phyloP scores from a whole-genome alignment of 1,140 invertebrate species.

The Habropoda laboriosa region DNA sequence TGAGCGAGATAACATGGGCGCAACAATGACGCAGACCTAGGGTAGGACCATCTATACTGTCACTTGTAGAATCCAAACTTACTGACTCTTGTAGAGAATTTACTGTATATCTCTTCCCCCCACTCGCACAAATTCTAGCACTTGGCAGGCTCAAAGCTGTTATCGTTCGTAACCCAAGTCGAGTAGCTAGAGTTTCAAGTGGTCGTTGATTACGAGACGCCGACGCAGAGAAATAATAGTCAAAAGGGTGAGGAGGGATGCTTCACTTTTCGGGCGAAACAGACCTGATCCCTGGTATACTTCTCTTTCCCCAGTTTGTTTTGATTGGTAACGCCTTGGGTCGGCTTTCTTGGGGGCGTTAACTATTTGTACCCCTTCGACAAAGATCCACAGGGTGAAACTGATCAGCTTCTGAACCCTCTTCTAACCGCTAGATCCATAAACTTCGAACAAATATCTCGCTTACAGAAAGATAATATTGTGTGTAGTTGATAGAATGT shows the following conservation, averaged over 20 bases:
- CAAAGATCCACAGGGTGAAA: background rate
- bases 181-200: background rate
- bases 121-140: background rate
- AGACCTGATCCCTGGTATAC: background rate
- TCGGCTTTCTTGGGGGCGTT: background rate
- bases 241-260: background rate
- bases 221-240: background rate
- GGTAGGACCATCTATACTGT: too few relatives aligned
- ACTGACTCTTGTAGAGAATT: too few relatives aligned
- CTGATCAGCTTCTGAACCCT: background rate
- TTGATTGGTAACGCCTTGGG: slow-evolving; percentile 8
- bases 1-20: too few relatives aligned
- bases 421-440: too few relatives aligned
- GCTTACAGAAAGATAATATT: background rate
- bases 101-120: background rate
- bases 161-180: background rate
- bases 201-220: slow-evolving; percentile 3
- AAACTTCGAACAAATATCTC: background rate
- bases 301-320: background rate
- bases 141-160: background rate
- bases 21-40: too few relatives aligned
- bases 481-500: too few relatives aligned
- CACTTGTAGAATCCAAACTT: too few relatives aligned
- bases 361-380: background rate
- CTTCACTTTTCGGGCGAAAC: background rate